Base-by-base conservation (phyloP, 2,113 vertebrate genomes). In the Colossoma macropomum region DNA sequence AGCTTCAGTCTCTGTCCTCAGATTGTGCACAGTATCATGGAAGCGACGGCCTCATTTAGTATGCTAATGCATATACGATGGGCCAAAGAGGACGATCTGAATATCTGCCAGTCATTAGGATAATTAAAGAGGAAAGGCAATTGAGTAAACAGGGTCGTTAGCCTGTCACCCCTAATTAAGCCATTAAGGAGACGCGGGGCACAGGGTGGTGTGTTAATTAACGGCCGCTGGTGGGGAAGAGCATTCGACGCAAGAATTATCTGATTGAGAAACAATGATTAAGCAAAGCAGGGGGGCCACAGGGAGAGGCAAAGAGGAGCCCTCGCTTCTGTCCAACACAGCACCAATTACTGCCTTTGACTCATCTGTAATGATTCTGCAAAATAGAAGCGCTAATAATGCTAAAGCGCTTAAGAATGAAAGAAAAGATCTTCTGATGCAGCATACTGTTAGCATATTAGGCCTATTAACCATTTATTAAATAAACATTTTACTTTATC, bases 91-190 rank as follows among this genome's bases (percentile, higher is more conserved):
- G 93, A 95, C 89, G 86, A 95, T 86, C 90, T 87, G 93, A 93
- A 92, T 95, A 81, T 86, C 81, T 32, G 17, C 52, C 82, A 93
- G 95, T 95, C 96, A 97, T 96, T 96, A 95, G 95, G 96, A 95
- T 97, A 97, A 99, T 99, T 97, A 97, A 98, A 96, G 95, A 96
- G 96, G 96, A 97, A 85, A 95, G 93, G 96, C 95, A 97, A 97
- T 97, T 97, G 97, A 97, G 96, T 97, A 98, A 98, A 98, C 96
- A 98, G 94, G 86, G 95, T 95, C 94, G 94, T 92, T 89, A 92
- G 95, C 94, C 95, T 94, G 94, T 97, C 96, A 97, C 96, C 97
- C 96, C 94, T 97, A 97, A 99, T 98, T 98, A 99, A 96, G 94
- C 95, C 95, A 96, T 97, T 95, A 96, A 93, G 89, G 95, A 95